These are phyloP conservation scores for Adineta ricciae DNA, from an alignment of 2,888 invertebrate genomes.

Conservation along the genomic window DNA sequence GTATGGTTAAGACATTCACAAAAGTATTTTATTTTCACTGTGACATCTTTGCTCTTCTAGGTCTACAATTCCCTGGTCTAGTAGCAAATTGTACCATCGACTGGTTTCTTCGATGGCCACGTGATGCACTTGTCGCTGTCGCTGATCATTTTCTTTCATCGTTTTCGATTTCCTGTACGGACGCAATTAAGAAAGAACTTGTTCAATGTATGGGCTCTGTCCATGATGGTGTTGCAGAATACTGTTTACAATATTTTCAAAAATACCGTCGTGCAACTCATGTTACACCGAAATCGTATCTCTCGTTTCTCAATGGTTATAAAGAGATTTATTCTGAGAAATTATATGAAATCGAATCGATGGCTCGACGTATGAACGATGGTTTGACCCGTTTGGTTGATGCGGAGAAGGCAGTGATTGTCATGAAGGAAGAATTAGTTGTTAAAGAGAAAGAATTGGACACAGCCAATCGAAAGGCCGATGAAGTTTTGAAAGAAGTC, in stretches of 20 bases:
- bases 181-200: conserved; percentile 62
- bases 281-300: conserved; percentile 79
- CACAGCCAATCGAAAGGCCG: conserved; percentile 69
- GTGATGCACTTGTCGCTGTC: conserved; percentile 71
- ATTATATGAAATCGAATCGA: conserved; percentile 65
- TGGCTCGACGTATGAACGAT: conserved; percentile 71
- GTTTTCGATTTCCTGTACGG: conserved; percentile 68
- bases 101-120: conserved; percentile 83
- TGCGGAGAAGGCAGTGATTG: conserved; percentile 59
- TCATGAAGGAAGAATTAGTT: conserved; percentile 66
- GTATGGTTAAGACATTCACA: conserved; percentile 34
- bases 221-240: conserved; percentile 69
- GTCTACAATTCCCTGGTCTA: conserved; percentile 76
- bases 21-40: too few relatives aligned
- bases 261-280: conserved; percentile 71
- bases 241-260: conserved; percentile 66
- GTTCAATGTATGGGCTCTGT: conserved; percentile 72
- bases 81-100: conserved; percentile 82
- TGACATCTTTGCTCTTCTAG: too few relatives aligned
- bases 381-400: conserved; percentile 54
- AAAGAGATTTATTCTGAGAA: conserved; percentile 69
- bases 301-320: conserved; percentile 72
- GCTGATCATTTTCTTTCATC: conserved; percentile 65
- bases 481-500: conserved; percentile 54
- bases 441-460: conserved; percentile 73